Conservation (phyloP, 37 sponge, comb jelly and placozoan genomes). For the Crambe crambe region DNA sequence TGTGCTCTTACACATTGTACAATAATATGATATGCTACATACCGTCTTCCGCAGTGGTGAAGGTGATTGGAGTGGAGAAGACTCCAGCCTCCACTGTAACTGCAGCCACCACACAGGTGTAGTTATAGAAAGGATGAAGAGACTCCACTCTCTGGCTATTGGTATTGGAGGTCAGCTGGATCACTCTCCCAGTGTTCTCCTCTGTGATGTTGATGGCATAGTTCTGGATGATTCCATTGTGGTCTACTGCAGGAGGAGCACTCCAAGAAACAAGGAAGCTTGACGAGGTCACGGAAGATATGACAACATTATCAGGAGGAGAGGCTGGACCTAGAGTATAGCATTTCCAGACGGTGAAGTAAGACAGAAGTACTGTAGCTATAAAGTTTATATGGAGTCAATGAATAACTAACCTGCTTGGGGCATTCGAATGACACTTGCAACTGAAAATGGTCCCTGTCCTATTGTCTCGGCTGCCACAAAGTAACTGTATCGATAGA, state of each 20-base stretch:
- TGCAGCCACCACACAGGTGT: slow-evolving; percentile 34
- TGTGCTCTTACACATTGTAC: too few relatives aligned
- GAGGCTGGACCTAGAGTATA: slow-evolving; percentile 26
- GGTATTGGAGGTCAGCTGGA: not conserved
- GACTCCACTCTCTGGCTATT: slow-evolving; percentile 13
- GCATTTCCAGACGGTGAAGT: too few relatives aligned
- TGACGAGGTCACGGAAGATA: slow-evolving; percentile 1
- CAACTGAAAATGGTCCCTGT: slow-evolving; percentile 28
- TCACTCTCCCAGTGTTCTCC: not conserved
- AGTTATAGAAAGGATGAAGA: slow-evolving; percentile 48
- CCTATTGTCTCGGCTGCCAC: slow-evolving; percentile 37
- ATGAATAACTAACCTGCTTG: not conserved
- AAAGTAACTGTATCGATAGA: slow-evolving; percentile 32
- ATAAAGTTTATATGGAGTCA: too few relatives aligned
- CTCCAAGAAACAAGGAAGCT: slow-evolving; percentile 26
- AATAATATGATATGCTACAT: too few relatives aligned
- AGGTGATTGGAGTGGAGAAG: not conserved
- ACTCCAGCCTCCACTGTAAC: slow-evolving; percentile 32
- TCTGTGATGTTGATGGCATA: slow-evolving; percentile 22
- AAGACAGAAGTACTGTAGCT: slow-evolving; percentile 2
- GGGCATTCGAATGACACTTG: too few relatives aligned
- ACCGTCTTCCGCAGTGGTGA: slow-evolving; percentile 39
- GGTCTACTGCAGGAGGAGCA: slow-evolving; percentile 5
- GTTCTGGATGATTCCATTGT: slow-evolving; percentile 39
- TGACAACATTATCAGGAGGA: slow-evolving; percentile 2